phyloP scores from a whole-genome alignment of 1,140 invertebrate species.

The Heliconius congener region DNA sequence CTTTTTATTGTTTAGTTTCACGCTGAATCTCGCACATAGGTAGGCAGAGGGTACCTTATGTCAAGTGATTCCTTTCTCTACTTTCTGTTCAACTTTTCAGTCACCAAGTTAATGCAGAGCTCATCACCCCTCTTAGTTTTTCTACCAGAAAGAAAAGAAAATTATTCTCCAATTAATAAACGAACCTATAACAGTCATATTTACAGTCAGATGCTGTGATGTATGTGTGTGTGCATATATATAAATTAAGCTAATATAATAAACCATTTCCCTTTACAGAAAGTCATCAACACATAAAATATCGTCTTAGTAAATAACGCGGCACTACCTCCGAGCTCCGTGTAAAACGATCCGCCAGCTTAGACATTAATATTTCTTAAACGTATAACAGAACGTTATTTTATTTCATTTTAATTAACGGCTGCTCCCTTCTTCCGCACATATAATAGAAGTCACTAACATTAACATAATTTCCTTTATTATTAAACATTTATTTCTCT shows the following conservation, averaged over 20 bases:
- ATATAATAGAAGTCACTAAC: background rate
- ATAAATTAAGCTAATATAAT: background rate
- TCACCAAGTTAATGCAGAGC: too few species aligned
- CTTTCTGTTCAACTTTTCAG: too few species aligned
- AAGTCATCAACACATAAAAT: background rate
- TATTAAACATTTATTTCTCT: background rate
- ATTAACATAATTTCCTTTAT: background rate
- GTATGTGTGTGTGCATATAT: background rate
- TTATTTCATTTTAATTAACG: background rate
- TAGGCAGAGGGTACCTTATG: too few species aligned
- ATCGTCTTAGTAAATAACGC: background rate
- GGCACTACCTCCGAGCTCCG: background rate
- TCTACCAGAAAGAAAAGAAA: too few species aligned
- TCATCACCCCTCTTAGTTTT: too few species aligned
- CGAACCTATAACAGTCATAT: too few species aligned
- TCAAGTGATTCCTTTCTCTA: too few species aligned
- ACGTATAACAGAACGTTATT: constrained; percentile 1
- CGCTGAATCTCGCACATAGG: too few species aligned
- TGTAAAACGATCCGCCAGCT: background rate
- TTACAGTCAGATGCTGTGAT: too few species aligned
- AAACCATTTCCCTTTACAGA: background rate
- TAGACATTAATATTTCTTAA: constrained; percentile 14
- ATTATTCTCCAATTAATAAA: too few species aligned
- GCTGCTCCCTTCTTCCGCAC: background rate
- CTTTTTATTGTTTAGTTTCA: too few species aligned